These are phyloP conservation scores for Acrocephalus kingi DNA, from an alignment of 2,113 vertebrate genomes.

Conservation along the genomic window DNA sequence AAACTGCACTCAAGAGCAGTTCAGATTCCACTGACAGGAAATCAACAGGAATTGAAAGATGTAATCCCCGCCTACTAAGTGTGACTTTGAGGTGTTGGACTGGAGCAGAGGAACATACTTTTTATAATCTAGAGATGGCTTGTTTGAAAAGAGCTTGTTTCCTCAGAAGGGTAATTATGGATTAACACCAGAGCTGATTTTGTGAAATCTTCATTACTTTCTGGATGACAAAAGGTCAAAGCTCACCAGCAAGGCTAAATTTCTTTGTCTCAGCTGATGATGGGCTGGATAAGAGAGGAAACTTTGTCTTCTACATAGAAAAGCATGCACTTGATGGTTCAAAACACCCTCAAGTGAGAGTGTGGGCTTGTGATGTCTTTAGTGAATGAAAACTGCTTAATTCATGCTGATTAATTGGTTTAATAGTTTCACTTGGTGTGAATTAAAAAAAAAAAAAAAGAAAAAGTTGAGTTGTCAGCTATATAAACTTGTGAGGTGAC, in stretches of 20 bases:
- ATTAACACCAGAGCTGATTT: neutral
- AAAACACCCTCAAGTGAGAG: neutral
- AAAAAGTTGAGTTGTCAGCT: neutral
- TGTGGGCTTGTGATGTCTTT: neutral
- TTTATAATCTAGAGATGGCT: neutral
- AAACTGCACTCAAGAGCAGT: neutral
- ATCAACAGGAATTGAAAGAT: neutral
- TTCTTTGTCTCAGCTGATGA: neutral
- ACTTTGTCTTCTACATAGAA: neutral
- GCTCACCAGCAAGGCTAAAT: neutral
- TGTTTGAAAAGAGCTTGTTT: neutral
- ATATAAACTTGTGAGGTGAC: neutral
- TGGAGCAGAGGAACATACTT: neutral
- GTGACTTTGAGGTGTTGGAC: neutral
- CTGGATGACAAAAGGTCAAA: neutral
- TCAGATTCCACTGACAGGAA: neutral
- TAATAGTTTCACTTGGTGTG: neutral
- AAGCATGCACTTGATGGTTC: neutral
- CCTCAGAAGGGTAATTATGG: neutral
- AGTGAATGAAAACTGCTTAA: neutral
- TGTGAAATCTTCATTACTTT: neutral
- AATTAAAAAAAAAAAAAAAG: neutral
- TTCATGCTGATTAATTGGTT: neutral
- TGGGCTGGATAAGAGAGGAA: neutral
- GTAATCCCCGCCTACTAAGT: neutral